phyloP scores from a whole-genome alignment of 2,888 invertebrate species.

The Dasysyrphus albostriatus region DNA sequence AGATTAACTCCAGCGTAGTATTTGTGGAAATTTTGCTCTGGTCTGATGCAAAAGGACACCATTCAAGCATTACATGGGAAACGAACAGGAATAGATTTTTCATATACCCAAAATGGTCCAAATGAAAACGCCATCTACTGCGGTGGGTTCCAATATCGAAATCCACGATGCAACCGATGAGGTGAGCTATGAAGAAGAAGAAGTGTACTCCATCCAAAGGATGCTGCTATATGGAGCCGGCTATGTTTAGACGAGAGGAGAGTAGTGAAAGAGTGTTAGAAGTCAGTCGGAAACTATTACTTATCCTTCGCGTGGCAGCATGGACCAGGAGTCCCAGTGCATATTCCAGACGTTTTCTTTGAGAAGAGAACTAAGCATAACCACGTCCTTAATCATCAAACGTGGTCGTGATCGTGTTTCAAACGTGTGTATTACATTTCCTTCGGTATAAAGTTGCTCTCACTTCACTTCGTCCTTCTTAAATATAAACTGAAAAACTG shows the following conservation, averaged over 20 bases:
- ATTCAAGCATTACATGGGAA: slow-evolving; percentile 46
- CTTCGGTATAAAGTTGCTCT: slow-evolving; percentile 41
- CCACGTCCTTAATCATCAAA: slow-evolving; percentile 74
- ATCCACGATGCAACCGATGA: slow-evolving; percentile 30
- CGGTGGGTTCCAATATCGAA: slow-evolving; percentile 56
- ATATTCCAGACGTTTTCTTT: slow-evolving; percentile 21
- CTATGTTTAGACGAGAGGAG: neutral
- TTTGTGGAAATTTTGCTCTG: slow-evolving; percentile 32
- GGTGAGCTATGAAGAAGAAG: neutral
- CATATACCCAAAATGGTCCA: slow-evolving; percentile 27
- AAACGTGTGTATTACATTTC: slow-evolving; percentile 74
- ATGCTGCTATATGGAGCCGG: no score
- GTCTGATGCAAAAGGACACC: slow-evolving; percentile 46
- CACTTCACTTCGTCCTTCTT: slow-evolving; percentile 10
- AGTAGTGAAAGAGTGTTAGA: slow-evolving; percentile 17
- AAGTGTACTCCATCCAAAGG: slow-evolving; percentile 22
- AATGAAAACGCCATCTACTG: slow-evolving; percentile 41
- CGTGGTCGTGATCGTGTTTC: slow-evolving; percentile 67
- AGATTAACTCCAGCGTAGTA: slow-evolving; percentile 59
- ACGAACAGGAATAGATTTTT: slow-evolving; percentile 42
- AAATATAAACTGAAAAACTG: neutral
- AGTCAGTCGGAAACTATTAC: slow-evolving; percentile 68
- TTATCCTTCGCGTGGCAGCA: slow-evolving; percentile 62
- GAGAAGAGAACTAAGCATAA: slow-evolving; percentile 50
- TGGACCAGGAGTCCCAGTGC: neutral